Percentiles rank a stretch among this genome's conserved stretches.
These are phyloP conservation scores for Acrocephalus scirpaceus DNA, from an alignment of 2,797 vertebrate genomes.

Conservation along the genomic window DNA sequence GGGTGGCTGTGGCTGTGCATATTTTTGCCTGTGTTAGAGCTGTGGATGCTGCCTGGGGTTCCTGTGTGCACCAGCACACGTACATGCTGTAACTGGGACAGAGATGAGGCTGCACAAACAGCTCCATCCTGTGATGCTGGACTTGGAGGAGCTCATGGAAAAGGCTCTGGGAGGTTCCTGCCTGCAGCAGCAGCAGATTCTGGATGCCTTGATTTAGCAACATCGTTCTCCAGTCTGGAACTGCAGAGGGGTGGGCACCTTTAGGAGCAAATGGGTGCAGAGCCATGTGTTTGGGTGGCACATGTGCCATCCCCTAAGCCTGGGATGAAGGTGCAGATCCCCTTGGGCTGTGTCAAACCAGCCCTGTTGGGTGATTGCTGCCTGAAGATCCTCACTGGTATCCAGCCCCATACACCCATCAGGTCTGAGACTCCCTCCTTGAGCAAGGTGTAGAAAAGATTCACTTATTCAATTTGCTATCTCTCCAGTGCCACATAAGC, in stretches of 20 bases:
- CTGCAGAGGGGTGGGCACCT: neutral
- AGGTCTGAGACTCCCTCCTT: neutral
- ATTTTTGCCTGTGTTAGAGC: neutral
- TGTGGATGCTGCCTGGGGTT: neutral
- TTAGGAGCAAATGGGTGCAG: neutral
- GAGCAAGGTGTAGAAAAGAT: conserved; percentile 53
- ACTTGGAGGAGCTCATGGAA: neutral
- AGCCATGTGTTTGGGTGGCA: accelerated
- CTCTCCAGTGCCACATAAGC: conserved; percentile 70
- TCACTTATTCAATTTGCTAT: conserved; percentile 61
- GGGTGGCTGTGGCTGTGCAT: neutral
- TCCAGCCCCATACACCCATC: neutral
- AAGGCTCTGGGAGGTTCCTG: neutral
- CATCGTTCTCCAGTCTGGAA: neutral
- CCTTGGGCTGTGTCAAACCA: neutral
- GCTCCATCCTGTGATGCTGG: accelerated
- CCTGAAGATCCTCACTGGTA: neutral
- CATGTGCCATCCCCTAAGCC: accelerated
- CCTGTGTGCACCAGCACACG: neutral
- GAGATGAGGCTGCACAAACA: neutral
- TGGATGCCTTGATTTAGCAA: neutral
- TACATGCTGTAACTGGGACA: neutral
- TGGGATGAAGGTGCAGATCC: neutral
- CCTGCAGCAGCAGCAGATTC: neutral
- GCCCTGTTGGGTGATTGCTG: neutral